Base-by-base conservation (phyloP, 2,113 vertebrate species). In the Machaerirhynchus nigripectus region DNA sequence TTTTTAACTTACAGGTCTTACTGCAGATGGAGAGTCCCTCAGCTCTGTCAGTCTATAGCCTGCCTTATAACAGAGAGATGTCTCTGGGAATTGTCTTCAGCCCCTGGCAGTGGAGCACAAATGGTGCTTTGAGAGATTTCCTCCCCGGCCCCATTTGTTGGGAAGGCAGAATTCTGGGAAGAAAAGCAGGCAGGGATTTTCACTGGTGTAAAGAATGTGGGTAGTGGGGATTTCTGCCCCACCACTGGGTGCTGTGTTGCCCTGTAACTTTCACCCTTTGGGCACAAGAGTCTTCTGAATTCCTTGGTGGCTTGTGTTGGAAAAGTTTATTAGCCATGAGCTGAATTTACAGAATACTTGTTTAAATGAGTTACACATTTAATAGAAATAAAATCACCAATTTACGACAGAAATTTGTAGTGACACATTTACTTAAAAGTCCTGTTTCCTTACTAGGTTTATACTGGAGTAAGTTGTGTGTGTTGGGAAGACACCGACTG, bases 401-500 rank as follows among this genome's bases (percentile, higher is more conserved):
- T 85, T 92, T 70, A 63, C 84, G 64, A 71, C 73, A 37, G 63
- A 81, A 92, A 63, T 84, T 39, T 89, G 56, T 56, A 85, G 71
- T 74, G 76, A 68, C 60, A 52, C 90, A 19, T 80, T 95, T 91
- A 87, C 46, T 85, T 85, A 39, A 91, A 94, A 64, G 76, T 90
- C 94, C 65, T 94, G n/a, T 95, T 96, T 93, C 82, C 68, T 93
- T 94, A 88, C 65, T 89, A 96, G 96, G 95, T 97, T 97, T 96
- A 47, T 95, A 81, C 26, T 90, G 92, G 73, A 96, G 79, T 96
- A 92, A 95, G 65, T 93, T 95, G 37, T 92, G 84, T 87, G 81
- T 96, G 78, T 92, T 96, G 90, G 79, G 94, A 97, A 97, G 97
- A 90, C 89, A 94, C 61, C 97, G 93, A 82, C 96, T 97, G 96